Evolutionary conservation across 2,797 vertebrate species (phyloP).

Genomic region (Momotus momota): DNA sequence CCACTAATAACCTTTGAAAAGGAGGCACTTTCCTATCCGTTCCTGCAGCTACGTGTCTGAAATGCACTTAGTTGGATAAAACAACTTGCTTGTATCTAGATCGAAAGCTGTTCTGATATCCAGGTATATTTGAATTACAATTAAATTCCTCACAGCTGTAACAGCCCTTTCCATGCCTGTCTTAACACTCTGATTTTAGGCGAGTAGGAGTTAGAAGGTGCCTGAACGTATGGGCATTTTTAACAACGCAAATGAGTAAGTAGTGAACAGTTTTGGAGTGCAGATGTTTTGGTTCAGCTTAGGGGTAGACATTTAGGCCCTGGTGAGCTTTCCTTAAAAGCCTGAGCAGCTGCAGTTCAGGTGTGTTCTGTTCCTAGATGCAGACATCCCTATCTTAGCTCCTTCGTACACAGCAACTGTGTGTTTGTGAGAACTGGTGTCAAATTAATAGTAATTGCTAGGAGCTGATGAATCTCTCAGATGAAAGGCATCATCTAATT

Average conservation of each 20-base stretch:
- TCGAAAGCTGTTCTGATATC: conserved; percentile 56
- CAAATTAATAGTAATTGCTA: conserved; percentile 6
- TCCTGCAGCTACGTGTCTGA: conserved; percentile 15
- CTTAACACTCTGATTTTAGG: not conserved
- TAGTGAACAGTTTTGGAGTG: not conserved
- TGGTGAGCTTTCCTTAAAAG: not conserved
- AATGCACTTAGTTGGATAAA: not conserved
- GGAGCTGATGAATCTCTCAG: conserved; percentile 3
- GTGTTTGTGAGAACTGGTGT: not conserved
- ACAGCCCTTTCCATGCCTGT: conserved; percentile 1
- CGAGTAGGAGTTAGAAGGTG: conserved; percentile 48
- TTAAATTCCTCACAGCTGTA: not conserved
- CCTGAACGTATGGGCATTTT: conserved; percentile 3
- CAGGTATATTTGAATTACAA: conserved; percentile 38
- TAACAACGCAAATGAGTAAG: conserved; percentile 23
- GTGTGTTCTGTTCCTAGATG: not conserved
- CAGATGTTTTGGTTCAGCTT: conserved; percentile 20
- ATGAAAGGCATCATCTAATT: conserved; percentile 1
- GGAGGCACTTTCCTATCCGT: not conserved
- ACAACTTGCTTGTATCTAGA: conserved; percentile 27
- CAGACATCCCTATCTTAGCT: not conserved
- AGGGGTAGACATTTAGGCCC: not conserved
- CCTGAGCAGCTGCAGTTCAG: not conserved
- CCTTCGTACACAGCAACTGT: not conserved
- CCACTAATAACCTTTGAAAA: not conserved